Percentiles rank a stretch among this genome's conserved stretches.
phyloP scores from a whole-genome alignment of 2,888 invertebrate genomes.

The Eumacrocentrus americanus region DNA sequence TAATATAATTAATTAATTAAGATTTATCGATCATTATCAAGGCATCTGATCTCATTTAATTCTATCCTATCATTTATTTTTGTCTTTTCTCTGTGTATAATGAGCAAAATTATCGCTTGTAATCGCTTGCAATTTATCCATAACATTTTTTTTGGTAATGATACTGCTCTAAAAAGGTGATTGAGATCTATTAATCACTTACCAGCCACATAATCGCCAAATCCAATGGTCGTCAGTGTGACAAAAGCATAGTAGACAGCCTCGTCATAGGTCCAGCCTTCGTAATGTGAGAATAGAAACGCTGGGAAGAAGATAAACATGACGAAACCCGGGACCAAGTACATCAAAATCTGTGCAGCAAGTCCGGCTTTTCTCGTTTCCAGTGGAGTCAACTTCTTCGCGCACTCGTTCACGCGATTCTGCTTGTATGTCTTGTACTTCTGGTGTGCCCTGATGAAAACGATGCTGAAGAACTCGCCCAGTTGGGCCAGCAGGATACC shows the following conservation, averaged over 20 bases:
- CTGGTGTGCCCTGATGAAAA: conserved; percentile 76
- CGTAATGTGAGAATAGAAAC: conserved; percentile 81
- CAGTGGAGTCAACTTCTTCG: conserved; percentile 48
- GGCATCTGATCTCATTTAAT: too few relatives aligned
- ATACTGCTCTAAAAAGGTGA: not conserved
- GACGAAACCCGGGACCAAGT: conserved; percentile 86
- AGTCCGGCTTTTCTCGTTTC: conserved; percentile 70
- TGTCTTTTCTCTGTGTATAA: too few relatives aligned
- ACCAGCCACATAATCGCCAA: conserved; percentile 93
- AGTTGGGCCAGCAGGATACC: conserved; percentile 69
- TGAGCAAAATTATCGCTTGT: too few relatives aligned
- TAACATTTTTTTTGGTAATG: not conserved
- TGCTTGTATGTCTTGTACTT: conserved; percentile 76
- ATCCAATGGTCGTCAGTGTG: conserved; percentile 87
- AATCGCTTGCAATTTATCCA: too few relatives aligned
- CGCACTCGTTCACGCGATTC: conserved; percentile 64
- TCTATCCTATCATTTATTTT: too few relatives aligned
- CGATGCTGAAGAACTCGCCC: conserved; percentile 80
- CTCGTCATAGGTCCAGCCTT: conserved; percentile 84
- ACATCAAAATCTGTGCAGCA: conserved; percentile 79
- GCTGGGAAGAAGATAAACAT: conserved; percentile 88
- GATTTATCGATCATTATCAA: too few relatives aligned
- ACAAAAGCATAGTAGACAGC: conserved; percentile 88
- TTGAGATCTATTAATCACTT: conserved; percentile 32
- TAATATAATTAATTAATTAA: conserved; percentile 11